Conservation (phyloP, 2,113 vertebrate species). For the Nothobranchius furzeri region DNA sequence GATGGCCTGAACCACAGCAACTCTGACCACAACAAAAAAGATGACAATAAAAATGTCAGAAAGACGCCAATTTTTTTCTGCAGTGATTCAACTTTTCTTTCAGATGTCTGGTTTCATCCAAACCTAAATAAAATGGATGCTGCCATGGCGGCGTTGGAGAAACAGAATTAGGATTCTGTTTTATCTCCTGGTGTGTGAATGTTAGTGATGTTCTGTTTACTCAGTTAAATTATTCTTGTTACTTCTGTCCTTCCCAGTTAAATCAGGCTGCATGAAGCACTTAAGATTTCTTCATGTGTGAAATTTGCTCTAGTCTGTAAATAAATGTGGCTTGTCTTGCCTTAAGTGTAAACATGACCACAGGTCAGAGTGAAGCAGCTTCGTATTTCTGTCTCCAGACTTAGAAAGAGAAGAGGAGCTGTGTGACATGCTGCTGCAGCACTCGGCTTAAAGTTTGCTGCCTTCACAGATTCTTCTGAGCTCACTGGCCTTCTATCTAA, state of each 20-base stretch:
- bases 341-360: conserved; percentile 31
- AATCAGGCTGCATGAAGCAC: background rate
- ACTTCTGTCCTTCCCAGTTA: background rate
- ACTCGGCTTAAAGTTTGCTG: conserved; percentile 16
- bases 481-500: conserved; percentile 23
- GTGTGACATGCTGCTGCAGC: conserved; percentile 2
- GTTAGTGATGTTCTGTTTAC: background rate
- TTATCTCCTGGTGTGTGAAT: background rate
- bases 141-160: background rate
- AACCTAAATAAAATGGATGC: too few relatives aligned
- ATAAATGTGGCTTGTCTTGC: conserved; percentile 10
- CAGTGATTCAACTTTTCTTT: background rate
- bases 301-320: conserved; percentile 1
- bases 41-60: background rate
- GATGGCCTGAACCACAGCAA: conserved; percentile 83
- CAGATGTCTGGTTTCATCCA: background rate
- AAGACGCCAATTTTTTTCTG: background rate
- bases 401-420: conserved; percentile 19
- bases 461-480: conserved; percentile 24
- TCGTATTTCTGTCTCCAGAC: conserved; percentile 23
- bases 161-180: background rate
- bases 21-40: conserved; percentile 51
- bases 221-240: background rate
- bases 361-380: conserved; percentile 16
- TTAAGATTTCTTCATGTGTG: conserved; percentile 7